A percentile compares a stretch with the other conserved stretches of the same genome.
phyloP scores from a whole-genome alignment of 1,140 invertebrate genomes.

The Drosophila parvula region DNA sequence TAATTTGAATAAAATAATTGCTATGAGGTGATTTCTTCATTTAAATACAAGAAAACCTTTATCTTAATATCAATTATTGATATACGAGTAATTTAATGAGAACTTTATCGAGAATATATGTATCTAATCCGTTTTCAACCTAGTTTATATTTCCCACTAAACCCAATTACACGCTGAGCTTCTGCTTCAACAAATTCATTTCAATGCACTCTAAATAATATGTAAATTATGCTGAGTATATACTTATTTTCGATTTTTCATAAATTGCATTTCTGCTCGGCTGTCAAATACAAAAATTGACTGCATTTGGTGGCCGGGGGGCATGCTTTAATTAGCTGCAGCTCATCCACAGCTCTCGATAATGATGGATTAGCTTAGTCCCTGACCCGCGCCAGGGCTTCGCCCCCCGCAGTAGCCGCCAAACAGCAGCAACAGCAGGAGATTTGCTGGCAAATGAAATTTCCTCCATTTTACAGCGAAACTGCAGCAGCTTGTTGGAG shows the following conservation, averaged over 20 bases:
- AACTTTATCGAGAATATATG: no score
- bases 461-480: slow-evolving; percentile 23
- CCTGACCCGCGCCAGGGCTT: background rate
- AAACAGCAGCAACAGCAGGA: slow-evolving; percentile 6
- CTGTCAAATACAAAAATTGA: slow-evolving; percentile 26
- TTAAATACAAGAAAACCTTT: no score
- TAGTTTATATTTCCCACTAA: background rate
- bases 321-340: slow-evolving; percentile 37
- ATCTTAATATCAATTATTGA: background rate
- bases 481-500: slow-evolving; percentile 48
- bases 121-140: background rate
- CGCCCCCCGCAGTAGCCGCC: background rate
- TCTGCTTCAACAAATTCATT: slow-evolving; percentile 1
- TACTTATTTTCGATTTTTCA: slow-evolving; percentile 2
- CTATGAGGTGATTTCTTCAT: no score
- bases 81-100: no score
- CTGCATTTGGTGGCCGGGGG: background rate
- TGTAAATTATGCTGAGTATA: slow-evolving; percentile 9
- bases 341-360: slow-evolving; percentile 20
- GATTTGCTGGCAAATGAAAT: slow-evolving; percentile 43
- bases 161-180: slow-evolving; percentile 7
- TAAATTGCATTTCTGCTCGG: slow-evolving; percentile 6
- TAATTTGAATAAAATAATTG: no score
- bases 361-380: slow-evolving; percentile 28
- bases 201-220: background rate